Evolutionary conservation across 2,797 vertebrate species (phyloP), one percentile per base, ranked within the genome.

Genomic region (Vireo griseus): DNA sequence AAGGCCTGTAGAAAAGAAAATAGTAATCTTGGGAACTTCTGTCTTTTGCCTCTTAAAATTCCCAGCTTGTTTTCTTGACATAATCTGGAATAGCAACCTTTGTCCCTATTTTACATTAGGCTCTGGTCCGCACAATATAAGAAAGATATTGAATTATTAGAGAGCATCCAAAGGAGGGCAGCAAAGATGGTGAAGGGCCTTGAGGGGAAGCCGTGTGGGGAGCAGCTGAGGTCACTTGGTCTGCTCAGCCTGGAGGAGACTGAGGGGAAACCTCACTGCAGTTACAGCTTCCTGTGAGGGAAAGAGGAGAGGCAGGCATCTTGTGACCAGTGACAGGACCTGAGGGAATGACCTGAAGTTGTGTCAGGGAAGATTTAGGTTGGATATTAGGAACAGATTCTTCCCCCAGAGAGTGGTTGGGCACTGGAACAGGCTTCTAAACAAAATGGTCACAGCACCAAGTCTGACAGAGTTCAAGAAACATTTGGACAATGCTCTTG

Each of bases 161-260:
- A 40, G 13, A 57, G 4, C 6, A 4, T n/a, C 14, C 37, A 51
- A 67, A 66, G 11, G 14, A 74, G n/a, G 4, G 10, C 26, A 26
- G 0, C 0, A 0, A n/a, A 31, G 11, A 13, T n/a, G 5, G 10
- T 51, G 52, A 51, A 44, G 51, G 9, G 9, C 8, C 15, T n/a
- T 22, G 45, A 44, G 26, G 31, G 3, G 14, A 66, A 58, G 61
- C 17, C 0, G 0, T 50, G 0, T 37, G 14, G 50, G 42, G 29
- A 83, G 31, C 0, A 2, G 31, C 52, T 66, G 61, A 26, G 51
- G 14, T 1, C 44, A 15, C 26, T 58, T 37, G 61, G 4, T 22
- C 61, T 50, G 26, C 26, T 22, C 44, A 42, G 14, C 26, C 69
- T 44, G 31, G 37, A 72, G 29, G 24, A 55, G 25, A 33, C 10